These are phyloP conservation scores for Porites lutea DNA, from an alignment of 64 coral and sea anemone species.

Conservation along the genomic window DNA sequence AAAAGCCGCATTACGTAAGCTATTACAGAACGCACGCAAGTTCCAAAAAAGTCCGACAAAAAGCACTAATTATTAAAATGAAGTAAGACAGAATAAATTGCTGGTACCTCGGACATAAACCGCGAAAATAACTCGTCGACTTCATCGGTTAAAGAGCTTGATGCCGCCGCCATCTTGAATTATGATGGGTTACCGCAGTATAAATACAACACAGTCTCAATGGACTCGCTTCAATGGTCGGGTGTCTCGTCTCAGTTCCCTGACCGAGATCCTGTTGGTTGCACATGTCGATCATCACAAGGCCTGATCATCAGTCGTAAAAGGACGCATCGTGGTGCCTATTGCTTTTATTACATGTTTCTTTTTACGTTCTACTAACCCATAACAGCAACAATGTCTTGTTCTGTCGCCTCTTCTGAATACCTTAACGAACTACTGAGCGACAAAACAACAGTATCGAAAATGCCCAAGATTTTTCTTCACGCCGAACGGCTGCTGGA, in stretches of 20 bases:
- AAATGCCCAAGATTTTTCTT: slow-evolving; percentile 97
- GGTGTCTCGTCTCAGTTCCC: slow-evolving; percentile 18
- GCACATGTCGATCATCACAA: slow-evolving; percentile 70
- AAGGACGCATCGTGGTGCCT: slow-evolving; percentile 23
- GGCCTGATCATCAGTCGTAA: slow-evolving; percentile 43
- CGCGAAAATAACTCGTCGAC: slow-evolving; percentile 58
- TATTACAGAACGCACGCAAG: background rate
- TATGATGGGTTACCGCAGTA: background rate
- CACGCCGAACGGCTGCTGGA: slow-evolving; percentile 88
- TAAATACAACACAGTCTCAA: background rate
- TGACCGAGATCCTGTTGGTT: slow-evolving; percentile 32
- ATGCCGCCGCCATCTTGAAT: slow-evolving; percentile 76
- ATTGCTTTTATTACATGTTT: slow-evolving; percentile 76
- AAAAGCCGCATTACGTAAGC: too few relatives aligned
- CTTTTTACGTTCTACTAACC: slow-evolving; percentile 84
- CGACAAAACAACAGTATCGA: slow-evolving; percentile 92
- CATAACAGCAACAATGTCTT: slow-evolving; percentile 82
- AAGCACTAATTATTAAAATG: background rate
- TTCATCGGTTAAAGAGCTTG: slow-evolving; percentile 26
- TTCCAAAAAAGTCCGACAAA: background rate
- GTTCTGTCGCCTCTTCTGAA: slow-evolving; percentile 73
- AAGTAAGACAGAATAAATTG: background rate
- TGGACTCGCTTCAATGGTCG: too few relatives aligned
- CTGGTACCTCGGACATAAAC: slow-evolving; percentile 75
- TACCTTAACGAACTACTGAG: slow-evolving; percentile 92